A percentile compares a stretch with the other conserved stretches of the same genome.
Conservation (phyloP, 2,797 vertebrate species). For the Thunnus albacares region DNA sequence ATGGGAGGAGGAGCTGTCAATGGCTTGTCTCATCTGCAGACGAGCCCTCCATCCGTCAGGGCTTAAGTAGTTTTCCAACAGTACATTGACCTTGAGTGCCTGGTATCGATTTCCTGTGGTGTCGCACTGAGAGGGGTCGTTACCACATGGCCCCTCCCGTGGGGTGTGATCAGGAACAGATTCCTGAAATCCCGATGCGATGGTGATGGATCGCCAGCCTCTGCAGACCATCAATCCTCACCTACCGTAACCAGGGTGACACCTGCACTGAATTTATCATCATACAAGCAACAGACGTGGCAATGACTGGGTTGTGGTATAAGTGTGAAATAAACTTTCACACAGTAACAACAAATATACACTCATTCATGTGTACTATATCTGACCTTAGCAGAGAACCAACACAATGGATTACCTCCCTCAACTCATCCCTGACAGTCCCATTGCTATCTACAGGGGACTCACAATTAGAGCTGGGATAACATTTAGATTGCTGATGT, state of each 20-base stretch:
- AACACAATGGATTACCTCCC: conserved; percentile 35
- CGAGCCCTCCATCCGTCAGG: conserved; percentile 92
- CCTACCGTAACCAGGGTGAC: conserved; percentile 89
- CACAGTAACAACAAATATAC: conserved; percentile 52
- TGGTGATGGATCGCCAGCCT: conserved; percentile 92
- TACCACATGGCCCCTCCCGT: conserved; percentile 91
- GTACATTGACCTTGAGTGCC: conserved; percentile 99
- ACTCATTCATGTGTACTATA: conserved; percentile 37
- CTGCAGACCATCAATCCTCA: conserved; percentile 94
- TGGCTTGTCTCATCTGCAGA: conserved; percentile 89
- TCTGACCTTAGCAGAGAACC: conserved; percentile 59
- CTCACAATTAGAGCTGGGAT: conserved; percentile 55
- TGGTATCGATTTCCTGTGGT: conserved; percentile 98
- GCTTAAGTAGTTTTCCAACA: conserved; percentile 98
- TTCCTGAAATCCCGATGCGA: conserved; percentile 95
- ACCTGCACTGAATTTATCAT: conserved; percentile 95
- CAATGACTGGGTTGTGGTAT: conserved; percentile 58
- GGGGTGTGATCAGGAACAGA: conserved; percentile 95
- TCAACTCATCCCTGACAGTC: conserved; percentile 42
- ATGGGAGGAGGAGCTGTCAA: conserved; percentile 84
- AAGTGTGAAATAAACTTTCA: conserved; percentile 69
- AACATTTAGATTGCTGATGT: conserved; percentile 70
- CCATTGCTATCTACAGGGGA: conserved; percentile 46
- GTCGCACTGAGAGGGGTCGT: conserved; percentile 92
- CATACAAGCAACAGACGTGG: conserved; percentile 82